Base-by-base conservation (phyloP, 2,888 invertebrate genomes). In the Seira musarum region DNA sequence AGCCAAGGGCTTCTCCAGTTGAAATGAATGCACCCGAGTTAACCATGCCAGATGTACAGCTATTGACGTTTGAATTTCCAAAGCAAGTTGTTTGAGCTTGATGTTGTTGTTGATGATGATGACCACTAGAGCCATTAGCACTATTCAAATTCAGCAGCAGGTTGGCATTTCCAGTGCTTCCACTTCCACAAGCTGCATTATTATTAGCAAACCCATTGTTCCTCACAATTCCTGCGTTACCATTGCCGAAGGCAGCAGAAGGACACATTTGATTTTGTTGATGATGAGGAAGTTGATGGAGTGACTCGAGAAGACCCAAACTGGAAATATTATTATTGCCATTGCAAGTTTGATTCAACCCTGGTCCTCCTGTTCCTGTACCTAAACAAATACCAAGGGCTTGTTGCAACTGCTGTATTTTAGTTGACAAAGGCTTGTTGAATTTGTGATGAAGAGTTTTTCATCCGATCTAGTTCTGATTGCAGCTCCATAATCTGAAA, bases 321-420 rank as follows among this genome's bases (percentile, higher is more conserved):
- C 15, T 64, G 21, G 68, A 68, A 49, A 24, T 68, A 53, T 53
- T 64, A 64, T 22, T 15, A 69, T 53, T n/a, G n/a, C n/a, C n/a
- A n/a, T n/a, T n/a, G n/a, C n/a, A n/a, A n/a, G n/a, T 25, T 65
- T 46, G 65, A 65, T 64, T 53, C 17, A 46, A 49, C 49, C 66
- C 64, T 69, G 40, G 40, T 8, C 6, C 6, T 40, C 40, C 40
- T 40, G 40, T 40, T 35, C 8, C 19, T 8, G 17, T 10, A 6
- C 81, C 81, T 35, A 78, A 49, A 70, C 78, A 82, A 74, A 73
- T 79, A 30, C 35, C 79, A 21, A 85, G 81, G 71, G 85, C 84
- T 63, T 64, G 74, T 46, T 85, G 85, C 30, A 85, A 78, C 68
- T 85, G 85, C 63, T 84, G 82, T 21, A 85, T 79, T 84, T 80